Evolutionary conservation across 2,888 invertebrate genomes (phyloP), one percentile per base, ranked within the genome.

Genomic region (Deroplatys truncata): DNA sequence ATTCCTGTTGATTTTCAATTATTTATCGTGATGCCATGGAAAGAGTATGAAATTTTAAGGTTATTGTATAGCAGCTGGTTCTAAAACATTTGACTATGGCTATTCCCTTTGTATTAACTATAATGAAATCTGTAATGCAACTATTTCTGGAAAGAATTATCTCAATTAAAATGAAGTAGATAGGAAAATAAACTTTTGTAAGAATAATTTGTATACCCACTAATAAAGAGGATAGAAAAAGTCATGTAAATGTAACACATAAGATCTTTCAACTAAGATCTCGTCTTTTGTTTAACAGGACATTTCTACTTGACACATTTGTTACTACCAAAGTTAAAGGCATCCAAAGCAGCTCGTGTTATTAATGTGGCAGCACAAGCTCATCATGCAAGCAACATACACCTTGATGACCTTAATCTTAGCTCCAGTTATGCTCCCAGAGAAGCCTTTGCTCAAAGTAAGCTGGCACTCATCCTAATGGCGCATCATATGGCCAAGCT

Each of bases 281-380:
- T 35, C 35, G 7, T 35, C 7, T 5, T 43, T 7, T 43, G 2
- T 43, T 43, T 25, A 2, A 20, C 89, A 91, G 92, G 93, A 0
- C 93, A 93, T 91, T 94, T 94, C 90, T 92, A 93, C 13, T 92
- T 94, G 8, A 94, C 93, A 8, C 92, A 92, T 89, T 90, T 93
- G 28, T 91, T 93, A 35, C 90, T 93, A 35, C 93, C 93, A 89
- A 92, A 91, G 90, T 89, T 93, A 4, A 92, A 92, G 91, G 92
- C 92, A 89, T 82, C 89, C 10, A 43, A 82, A n/a, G 83, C 84
- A 28, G 89, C 92, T 89, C 91, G 93, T 56, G 92, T 93, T 31
- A 92, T 93, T 25, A 92, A 92, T 89, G 92, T 93, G 15, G 92
- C 93, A 10, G 92, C 92, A 56, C 90, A 92, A 25, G 93, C 93